Evolutionary conservation across 2,113 vertebrate species (phyloP), one percentile per base, ranked within the genome.

Genomic region (Spea multiplicata): DNA sequence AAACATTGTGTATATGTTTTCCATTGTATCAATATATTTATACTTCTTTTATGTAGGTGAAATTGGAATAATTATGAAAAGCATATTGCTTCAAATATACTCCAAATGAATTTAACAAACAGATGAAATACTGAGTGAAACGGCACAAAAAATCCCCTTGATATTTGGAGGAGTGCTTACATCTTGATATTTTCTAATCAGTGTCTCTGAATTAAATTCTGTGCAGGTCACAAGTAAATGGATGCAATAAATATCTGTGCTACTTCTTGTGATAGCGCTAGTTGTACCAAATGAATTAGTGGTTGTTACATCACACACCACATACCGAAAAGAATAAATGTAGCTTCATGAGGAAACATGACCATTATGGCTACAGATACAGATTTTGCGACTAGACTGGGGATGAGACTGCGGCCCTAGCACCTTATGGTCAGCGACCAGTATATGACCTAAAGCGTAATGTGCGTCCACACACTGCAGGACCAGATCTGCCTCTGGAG

Each of bases 261-360:
- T 30, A 57, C 50, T 71, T 30, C 69, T 55, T 78, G 65, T 55
- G 69, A 49, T 68, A 47, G 65, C 65, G 17, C 47, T 76, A 67
- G 13, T 76, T 76, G 44, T 67, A 50, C 16, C 49, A 17, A 52
- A 53, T 71, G 49, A 53, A 71, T 71, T 71, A 71, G 74, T 45
- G 59, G 74, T 65, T 69, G 65, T 53, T 69, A 52, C 67, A 61
- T 68, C 66, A 55, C 68, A 76, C 59, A 76, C 45, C 65, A 47
- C 44, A 76, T 76, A 76, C 66, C 74, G 65, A 68, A 76, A 69
- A 68, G 65, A 76, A 68, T 76, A 76, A 76, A 69, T 76, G 74
- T 52, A 76, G 66, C 74, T 55, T 68, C 74, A 69, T 76, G 52
- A 59, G 74, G 74, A 66, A 76, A 53, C 65, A 16, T 59, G 65